Evolutionary conservation across 1,140 invertebrate genomes (phyloP).

Genomic region (Lamellibrachia luymesi): DNA sequence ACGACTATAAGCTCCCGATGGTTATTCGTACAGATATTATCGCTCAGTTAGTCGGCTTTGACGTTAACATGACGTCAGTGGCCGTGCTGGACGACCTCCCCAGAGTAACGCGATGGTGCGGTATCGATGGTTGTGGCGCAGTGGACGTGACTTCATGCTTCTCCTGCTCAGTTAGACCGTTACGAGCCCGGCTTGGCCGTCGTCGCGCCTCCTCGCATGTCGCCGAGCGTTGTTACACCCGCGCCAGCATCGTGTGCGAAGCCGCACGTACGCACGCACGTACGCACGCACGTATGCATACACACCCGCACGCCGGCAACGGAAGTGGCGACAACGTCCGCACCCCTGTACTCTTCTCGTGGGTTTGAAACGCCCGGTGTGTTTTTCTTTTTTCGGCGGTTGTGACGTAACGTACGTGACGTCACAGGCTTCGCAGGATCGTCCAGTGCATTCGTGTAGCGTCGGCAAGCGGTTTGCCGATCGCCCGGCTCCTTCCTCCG

Average conservation of each 20-base stretch:
- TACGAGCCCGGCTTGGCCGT: neutral
- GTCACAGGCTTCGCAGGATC: neutral
- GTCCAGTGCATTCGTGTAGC: neutral
- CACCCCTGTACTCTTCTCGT: neutral
- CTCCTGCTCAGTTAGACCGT: neutral
- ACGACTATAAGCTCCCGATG: neutral
- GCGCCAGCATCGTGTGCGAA: neutral
- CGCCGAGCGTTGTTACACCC: neutral
- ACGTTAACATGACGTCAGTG: neutral
- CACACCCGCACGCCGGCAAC: neutral
- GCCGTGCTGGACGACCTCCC: neutral
- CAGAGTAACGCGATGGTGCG: too few relatives aligned
- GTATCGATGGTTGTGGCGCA: too few relatives aligned
- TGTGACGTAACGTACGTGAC: neutral
- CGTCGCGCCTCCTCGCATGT: neutral
- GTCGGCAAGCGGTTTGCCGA: neutral
- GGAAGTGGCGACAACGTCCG: neutral
- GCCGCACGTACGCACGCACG: neutral
- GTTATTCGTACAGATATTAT: neutral
- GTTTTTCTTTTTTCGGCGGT: neutral
- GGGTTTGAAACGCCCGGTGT: neutral
- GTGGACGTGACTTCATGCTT: neutral
- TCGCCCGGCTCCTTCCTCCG: neutral
- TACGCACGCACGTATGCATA: neutral
- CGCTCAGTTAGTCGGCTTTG: neutral